phyloP scores from a whole-genome alignment of 2,113 vertebrate genomes.

The Tringa solitaria region DNA sequence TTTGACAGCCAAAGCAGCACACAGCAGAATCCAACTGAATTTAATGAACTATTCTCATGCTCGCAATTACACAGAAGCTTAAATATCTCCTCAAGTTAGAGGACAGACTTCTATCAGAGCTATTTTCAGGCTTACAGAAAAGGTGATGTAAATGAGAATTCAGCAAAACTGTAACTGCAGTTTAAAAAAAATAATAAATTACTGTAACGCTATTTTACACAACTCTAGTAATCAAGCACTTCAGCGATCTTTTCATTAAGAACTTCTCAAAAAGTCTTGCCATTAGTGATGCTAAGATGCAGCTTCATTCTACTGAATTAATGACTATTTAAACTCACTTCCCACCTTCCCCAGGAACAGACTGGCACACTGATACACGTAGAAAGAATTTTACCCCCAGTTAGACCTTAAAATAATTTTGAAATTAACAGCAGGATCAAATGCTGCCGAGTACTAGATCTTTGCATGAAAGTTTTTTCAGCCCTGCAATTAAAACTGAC shows the following conservation, averaged over 20 bases:
- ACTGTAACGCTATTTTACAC: fast-evolving
- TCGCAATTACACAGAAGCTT: background rate
- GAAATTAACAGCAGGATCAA: background rate
- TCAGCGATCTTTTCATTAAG: background rate
- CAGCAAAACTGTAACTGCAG: background rate
- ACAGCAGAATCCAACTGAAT: background rate
- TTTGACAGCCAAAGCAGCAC: background rate
- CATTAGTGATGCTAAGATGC: background rate
- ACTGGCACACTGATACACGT: background rate
- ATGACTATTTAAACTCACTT: background rate
- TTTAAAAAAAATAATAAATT: background rate
- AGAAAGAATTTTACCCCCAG: background rate
- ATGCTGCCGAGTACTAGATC: background rate
- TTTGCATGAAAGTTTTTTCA: background rate
- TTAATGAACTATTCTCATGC: background rate
- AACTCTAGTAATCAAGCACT: background rate
- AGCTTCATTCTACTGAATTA: background rate
- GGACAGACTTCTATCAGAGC: background rate
- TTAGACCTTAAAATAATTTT: background rate
- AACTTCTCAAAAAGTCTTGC: background rate
- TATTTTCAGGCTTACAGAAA: background rate
- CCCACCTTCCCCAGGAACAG: background rate
- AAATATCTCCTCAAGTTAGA: background rate
- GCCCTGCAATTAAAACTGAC: background rate
- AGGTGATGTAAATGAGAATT: background rate